phyloP scores from a whole-genome alignment of 2,113 vertebrate species.

The Corvus moneduloides region DNA sequence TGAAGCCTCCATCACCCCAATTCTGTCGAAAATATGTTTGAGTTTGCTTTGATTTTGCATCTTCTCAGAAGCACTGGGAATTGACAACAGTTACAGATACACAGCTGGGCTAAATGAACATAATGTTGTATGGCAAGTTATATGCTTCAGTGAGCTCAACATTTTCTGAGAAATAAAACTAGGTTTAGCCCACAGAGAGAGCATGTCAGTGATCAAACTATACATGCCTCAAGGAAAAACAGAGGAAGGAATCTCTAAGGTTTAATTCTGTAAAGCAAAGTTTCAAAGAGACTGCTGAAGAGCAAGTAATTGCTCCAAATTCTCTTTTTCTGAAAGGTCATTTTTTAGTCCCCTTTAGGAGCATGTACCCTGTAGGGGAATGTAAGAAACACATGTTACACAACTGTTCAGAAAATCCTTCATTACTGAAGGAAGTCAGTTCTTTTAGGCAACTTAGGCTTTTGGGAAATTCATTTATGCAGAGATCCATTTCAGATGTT shows the following conservation, averaged over 20 bases:
- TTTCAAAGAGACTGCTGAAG: slow-evolving; percentile 32
- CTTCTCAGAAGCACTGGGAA: background rate
- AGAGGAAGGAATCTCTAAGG: slow-evolving; percentile 24
- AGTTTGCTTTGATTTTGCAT: background rate
- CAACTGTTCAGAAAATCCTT: slow-evolving; percentile 14
- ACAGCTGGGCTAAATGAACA: background rate
- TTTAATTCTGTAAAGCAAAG: slow-evolving; percentile 45
- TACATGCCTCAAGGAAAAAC: slow-evolving; percentile 38
- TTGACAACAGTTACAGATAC: background rate
- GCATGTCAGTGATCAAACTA: slow-evolving; percentile 50
- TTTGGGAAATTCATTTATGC: background rate
- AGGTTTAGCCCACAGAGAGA: slow-evolving; percentile 53
- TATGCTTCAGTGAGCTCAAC: background rate
- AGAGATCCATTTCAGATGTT: background rate
- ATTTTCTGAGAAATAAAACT: slow-evolving; percentile 36
- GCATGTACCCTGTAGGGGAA: background rate
- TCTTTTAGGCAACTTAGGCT: background rate
- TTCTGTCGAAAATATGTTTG: background rate
- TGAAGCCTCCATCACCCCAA: background rate
- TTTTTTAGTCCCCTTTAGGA: background rate
- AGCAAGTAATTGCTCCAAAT: slow-evolving; percentile 28
- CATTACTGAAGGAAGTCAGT: background rate
- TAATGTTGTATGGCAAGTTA: slow-evolving; percentile 18
- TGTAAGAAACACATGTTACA: background rate
- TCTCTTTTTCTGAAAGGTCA: slow-evolving; percentile 11